Evolutionary conservation across 2,888 invertebrate genomes (phyloP).

Genomic region (Morpho deidamia): DNA sequence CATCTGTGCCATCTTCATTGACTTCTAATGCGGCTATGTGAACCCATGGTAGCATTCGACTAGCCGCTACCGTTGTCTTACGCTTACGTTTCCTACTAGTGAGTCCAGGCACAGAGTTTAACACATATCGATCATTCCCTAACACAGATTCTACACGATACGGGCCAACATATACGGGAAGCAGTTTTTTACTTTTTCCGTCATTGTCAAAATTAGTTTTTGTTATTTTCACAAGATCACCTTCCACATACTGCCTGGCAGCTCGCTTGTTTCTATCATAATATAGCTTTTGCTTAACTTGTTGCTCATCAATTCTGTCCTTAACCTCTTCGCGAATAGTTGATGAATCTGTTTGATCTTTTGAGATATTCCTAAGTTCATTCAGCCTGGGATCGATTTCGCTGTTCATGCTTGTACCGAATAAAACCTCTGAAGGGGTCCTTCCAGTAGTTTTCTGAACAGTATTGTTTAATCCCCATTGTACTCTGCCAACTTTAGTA

Average conservation of each 20-base stretch:
- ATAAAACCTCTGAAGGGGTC: constrained; percentile 24
- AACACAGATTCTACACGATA: constrained; percentile 2
- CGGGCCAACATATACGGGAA: constrained; percentile 2
- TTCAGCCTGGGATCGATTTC: constrained; percentile 7
- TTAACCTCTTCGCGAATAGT: neutral
- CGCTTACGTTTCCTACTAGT: neutral
- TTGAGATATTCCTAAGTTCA: neutral
- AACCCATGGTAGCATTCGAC: constrained; percentile 7
- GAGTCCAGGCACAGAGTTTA: constrained; percentile 6
- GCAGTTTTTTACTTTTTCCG: constrained; percentile 6
- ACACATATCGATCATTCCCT: constrained; percentile 13
- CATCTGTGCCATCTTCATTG: neutral
- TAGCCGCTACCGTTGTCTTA: neutral
- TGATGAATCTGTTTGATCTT: neutral
- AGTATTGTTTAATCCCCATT: constrained; percentile 33
- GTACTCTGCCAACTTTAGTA: constrained; percentile 31
- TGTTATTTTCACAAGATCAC: neutral
- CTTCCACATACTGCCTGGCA: neutral
- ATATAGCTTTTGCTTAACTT: neutral
- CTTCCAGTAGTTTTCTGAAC: constrained; percentile 27
- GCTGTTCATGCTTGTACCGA: constrained; percentile 18
- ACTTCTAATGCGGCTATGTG: constrained; percentile 1
- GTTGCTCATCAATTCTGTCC: neutral
- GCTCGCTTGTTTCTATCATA: neutral
- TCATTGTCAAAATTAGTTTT: neutral